phyloP scores from a whole-genome alignment of 2,797 vertebrate species.

The Phaenicophaeus curvirostris region DNA sequence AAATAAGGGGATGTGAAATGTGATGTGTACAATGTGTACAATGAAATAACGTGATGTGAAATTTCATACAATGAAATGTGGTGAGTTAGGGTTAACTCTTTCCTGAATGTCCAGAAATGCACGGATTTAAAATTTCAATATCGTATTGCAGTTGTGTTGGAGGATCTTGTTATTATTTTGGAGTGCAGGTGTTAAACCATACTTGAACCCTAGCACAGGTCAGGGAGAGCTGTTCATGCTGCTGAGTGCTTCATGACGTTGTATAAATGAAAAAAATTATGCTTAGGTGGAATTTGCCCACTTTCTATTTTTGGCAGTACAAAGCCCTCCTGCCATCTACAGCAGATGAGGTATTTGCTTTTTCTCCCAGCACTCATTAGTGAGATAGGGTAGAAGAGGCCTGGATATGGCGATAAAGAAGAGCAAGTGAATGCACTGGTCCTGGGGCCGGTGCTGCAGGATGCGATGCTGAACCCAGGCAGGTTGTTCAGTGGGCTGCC shows the following conservation, averaged over 20 bases:
- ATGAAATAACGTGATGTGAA: no score
- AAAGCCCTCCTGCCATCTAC: neutral
- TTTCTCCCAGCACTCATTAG: neutral
- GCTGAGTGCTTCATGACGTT: fast-evolving
- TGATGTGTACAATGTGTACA: no score
- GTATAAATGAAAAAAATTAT: neutral
- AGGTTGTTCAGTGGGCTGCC: fast-evolving
- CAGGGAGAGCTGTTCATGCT: neutral
- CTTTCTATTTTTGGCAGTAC: neutral
- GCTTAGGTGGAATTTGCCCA: neutral
- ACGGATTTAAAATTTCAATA: neutral
- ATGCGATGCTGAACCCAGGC: fast-evolving
- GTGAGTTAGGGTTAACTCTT: neutral
- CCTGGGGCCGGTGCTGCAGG: neutral
- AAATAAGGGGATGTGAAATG: no score
- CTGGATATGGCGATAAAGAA: neutral
- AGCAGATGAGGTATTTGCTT: neutral
- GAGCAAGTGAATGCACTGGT: neutral
- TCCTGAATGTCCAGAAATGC: neutral
- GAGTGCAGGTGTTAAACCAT: neutral
- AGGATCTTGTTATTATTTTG: neutral
- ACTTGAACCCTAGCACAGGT: neutral
- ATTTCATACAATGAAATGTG: no score
- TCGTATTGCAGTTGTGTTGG: neutral
- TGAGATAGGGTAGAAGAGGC: neutral